Conservation (phyloP, 2,113 vertebrate genomes). For the Scolopax mira region DNA sequence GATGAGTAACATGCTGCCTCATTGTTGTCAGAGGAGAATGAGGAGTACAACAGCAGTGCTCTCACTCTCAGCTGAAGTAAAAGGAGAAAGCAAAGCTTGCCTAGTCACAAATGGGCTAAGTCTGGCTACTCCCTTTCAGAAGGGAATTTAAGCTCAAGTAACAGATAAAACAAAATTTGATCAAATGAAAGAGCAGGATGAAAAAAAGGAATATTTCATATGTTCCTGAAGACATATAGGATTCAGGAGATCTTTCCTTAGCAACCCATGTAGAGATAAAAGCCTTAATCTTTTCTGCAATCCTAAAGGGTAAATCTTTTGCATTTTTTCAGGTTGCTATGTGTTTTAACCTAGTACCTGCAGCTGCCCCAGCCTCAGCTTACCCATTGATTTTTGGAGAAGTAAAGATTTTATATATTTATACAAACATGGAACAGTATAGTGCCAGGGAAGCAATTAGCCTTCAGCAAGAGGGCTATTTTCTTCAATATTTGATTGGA, state of each 20-base stretch:
- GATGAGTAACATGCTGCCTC: background rate
- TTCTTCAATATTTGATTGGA: background rate
- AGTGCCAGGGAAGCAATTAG: background rate
- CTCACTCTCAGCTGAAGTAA: background rate
- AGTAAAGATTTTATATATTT: background rate
- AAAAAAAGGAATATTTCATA: background rate
- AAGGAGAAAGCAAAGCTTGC: background rate
- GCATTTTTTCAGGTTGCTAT: background rate
- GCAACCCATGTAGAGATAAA: background rate
- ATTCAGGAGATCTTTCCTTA: background rate
- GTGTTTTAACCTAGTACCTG: background rate
- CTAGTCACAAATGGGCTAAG: background rate
- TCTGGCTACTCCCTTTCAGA: background rate
- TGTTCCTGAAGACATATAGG: background rate
- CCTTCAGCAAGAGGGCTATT: background rate
- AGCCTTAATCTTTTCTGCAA: background rate
- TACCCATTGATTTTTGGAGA: background rate
- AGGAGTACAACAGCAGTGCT: background rate
- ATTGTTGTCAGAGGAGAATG: background rate
- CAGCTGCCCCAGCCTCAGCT: background rate
- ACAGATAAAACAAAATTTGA: background rate
- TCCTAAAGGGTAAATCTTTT: background rate
- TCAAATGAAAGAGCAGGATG: background rate
- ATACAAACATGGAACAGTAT: background rate
- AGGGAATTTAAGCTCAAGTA: background rate